A percentile compares a stretch with the other conserved stretches of the same genome.
phyloP scores from a whole-genome alignment of 2,113 vertebrate species.

The pig (Sus scrofa) region DNA sequence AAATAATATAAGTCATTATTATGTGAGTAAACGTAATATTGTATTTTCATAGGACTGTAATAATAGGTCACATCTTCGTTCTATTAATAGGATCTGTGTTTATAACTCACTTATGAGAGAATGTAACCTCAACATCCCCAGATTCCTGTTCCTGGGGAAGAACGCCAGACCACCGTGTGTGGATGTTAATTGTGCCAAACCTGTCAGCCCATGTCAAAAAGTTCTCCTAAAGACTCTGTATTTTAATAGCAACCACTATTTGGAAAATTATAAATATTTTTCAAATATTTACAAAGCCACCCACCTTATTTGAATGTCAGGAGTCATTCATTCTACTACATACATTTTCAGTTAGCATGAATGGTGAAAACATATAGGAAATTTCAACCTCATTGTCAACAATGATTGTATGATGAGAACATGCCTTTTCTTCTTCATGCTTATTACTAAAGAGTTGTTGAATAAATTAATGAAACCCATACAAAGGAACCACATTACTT shows the following conservation, averaged over 20 bases:
- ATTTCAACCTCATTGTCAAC: background rate
- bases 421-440: background rate
- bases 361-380: background rate
- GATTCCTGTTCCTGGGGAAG: background rate
- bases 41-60: background rate
- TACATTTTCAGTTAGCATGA: background rate
- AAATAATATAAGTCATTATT: background rate
- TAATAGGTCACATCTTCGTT: background rate
- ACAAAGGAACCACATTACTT: background rate
- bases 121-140: background rate
- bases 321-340: background rate
- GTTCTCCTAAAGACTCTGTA: background rate
- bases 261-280: constrained; percentile 1
- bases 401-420: background rate
- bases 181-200: background rate
- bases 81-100: background rate
- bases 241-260: background rate
- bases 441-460: background rate
- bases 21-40: background rate
- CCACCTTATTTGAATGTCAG: background rate
- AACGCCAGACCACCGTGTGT: background rate
- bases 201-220: background rate
- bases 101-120: background rate
- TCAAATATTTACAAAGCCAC: background rate
- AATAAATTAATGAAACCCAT: background rate